Evolutionary conservation across 2,797 vertebrate genomes (phyloP).

Genomic region (Sus cebifrons): DNA sequence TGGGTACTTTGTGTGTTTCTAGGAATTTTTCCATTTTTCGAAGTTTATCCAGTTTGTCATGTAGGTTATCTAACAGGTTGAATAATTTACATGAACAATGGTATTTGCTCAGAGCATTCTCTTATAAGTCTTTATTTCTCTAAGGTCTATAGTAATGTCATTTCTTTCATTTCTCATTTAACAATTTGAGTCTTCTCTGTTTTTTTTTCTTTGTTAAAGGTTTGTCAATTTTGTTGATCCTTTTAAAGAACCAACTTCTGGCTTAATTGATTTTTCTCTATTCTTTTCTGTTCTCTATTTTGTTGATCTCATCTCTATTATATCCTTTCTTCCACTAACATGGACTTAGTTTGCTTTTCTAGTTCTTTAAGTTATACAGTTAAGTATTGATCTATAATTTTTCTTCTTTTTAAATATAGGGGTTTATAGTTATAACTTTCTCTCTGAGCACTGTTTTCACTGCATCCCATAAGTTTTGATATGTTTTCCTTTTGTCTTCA

Average conservation of each 20-base stretch:
- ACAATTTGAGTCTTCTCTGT: slow-evolving; percentile 10
- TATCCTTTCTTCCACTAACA: not conserved
- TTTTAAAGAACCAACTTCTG: slow-evolving; percentile 12
- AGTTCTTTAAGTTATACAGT: not conserved
- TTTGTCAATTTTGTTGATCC: slow-evolving; percentile 22
- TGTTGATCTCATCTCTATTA: not conserved
- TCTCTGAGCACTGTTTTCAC: not conserved
- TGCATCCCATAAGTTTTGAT: not conserved
- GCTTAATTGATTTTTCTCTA: slow-evolving; percentile 31
- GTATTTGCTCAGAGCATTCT: slow-evolving; percentile 17
- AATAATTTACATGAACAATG: not conserved
- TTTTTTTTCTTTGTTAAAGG: not conserved
- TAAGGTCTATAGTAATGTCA: not conserved
- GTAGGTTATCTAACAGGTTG: not conserved
- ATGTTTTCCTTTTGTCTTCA: slow-evolving; percentile 2
- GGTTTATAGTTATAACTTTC: not conserved
- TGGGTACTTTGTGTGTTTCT: not conserved
- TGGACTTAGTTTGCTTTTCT: not conserved
- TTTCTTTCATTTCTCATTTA: not conserved
- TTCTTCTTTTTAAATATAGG: not conserved
- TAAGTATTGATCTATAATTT: not conserved
- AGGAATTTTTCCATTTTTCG: not conserved
- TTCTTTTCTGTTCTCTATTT: not conserved
- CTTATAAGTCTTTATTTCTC: slow-evolving; percentile 1
- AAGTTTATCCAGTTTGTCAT: not conserved